Evolutionary conservation across 2,888 invertebrate genomes (phyloP), one percentile per base, ranked within the genome.

Genomic region (Antheraea yamamai): DNA sequence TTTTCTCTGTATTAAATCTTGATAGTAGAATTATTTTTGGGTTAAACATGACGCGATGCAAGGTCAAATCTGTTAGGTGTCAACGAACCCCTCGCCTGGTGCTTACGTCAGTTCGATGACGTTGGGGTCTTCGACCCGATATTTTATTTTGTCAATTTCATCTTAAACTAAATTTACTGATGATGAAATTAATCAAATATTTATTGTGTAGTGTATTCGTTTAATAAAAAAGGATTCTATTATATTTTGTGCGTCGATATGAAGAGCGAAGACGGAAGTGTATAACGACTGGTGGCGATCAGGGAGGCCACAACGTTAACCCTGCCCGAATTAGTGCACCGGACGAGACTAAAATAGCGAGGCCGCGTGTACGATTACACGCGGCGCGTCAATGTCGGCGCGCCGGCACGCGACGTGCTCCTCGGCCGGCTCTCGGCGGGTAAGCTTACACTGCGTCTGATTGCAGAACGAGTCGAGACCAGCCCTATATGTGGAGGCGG

Each of bases 311-410:
- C 89, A 90, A 91, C 91, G 92, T 89, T 94, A 95, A 95, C 94
- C 94, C 94, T 93, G 94, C 94, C 94, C 94, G 94, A 94, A 92
- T 94, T 94, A 94, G 94, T 94, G 94, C 94, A 94, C 92, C 92
- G 93, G 88, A 91, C 91, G 92, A 88, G 93, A 92, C 93, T 85
- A 89, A 94, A 95, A 95, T 94, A 94, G 94, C 92, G 88, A 89
- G 89, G 88, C 91, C 90, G 92, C 94, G 95, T 93, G 91, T 95
- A 94, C 93, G 90, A 92, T 94, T 95, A 94, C 95, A 95, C 87
- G 84, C 89, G 91, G 90, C 90, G 91, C 94, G 92, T 92, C 93
- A 93, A 92, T 92, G 92, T 90, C 91, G 92, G 88, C 90, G 87
- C 85, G 88, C 85, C 88, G 88, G 87, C 85, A 80, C 83, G 84